Evolutionary conservation across 2,888 invertebrate species (phyloP), one percentile per base, ranked within the genome.

Genomic region (Suillia variegata): DNA sequence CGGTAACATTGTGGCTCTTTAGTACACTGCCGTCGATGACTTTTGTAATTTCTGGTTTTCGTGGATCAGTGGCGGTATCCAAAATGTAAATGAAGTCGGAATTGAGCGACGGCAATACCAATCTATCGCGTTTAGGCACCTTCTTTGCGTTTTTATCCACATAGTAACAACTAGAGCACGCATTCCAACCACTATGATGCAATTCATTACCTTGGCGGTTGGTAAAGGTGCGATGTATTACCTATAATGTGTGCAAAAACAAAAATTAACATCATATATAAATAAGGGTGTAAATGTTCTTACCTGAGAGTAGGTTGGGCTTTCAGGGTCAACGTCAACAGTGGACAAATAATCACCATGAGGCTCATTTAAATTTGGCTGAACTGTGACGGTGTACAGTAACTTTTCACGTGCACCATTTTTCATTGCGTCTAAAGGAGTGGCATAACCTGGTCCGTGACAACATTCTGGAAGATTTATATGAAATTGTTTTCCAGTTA

Each of bases 181-280:
- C 89, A 78, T 98, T 98, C 98, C 98, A 98, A 0, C 98, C 98
- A 45, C 91, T 90, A 78, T 98, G 98, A 78, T 98, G 98, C 0
- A 98, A 82, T 79, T 98, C 98, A 74, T 98, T 94, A 0, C 89
- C 90, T 2, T 85, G 80, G 63, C 89, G 82, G 8, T 90, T 90
- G 71, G 96, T 91, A 70, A 88, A 87, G 0, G 95, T 86, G 18
- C 95, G 90, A 77, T 94, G 90, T 48, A 98, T 89, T 3, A 98
- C 89, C 97, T 97, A 77, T 18, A 62, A 63, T n/a, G n/a, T n/a
- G n/a, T 50, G 12, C 34, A 15, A 21, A 34, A n/a, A 56, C 15
- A n/a, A 0, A 18, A 6, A 8, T 15, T 26, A 2, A 31, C 26
- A n/a, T 42, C 31, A 1, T 17, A 24, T 17, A 17, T 18, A 17